Conservation (phyloP, 2,797 vertebrate species). For the Trachurus trachurus region DNA sequence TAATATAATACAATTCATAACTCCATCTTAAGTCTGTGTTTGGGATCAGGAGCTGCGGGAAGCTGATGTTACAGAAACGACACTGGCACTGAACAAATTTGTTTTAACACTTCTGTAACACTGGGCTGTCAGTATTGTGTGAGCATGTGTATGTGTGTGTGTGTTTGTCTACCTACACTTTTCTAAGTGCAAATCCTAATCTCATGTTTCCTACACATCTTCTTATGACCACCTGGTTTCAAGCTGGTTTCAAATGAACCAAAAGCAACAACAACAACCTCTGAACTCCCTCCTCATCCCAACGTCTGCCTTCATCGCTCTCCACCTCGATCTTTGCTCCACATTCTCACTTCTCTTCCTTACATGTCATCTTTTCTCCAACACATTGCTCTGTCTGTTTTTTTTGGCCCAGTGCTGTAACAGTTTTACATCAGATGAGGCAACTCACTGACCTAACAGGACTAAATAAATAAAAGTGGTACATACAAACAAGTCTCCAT, state of each 20-base stretch:
- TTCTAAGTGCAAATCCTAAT: constrained; percentile 35
- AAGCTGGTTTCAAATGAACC: constrained; percentile 42
- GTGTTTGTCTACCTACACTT: constrained; percentile 15
- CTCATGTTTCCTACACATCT: constrained; percentile 34
- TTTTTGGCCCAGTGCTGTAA: constrained; percentile 49
- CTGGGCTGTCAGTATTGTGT: constrained; percentile 25
- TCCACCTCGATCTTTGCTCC: constrained; percentile 22
- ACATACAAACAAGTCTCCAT: constrained; percentile 71
- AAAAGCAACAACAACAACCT: constrained; percentile 32
- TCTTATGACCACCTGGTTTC: constrained; percentile 22
- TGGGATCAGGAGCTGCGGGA: constrained; percentile 25
- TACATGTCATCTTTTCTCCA: constrained; percentile 16
- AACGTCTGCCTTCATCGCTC: constrained; percentile 12
- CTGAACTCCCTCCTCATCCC: constrained; percentile 10
- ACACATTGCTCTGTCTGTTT: constrained; percentile 17
- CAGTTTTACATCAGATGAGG: constrained; percentile 41
- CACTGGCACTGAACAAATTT: not conserved
- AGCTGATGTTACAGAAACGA: constrained; percentile 27
- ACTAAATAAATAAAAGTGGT: constrained; percentile 81
- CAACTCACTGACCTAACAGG: constrained; percentile 49
- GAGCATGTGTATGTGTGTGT: constrained; percentile 5
- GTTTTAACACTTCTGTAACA: constrained; percentile 37
- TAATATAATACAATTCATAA: constrained; percentile 50
- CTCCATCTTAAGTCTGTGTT: constrained; percentile 20
- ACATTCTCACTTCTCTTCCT: constrained; percentile 38